Percentiles rank a stretch among this genome's conserved stretches.
Conservation (phyloP, 1,140 invertebrate genomes). For the Drosophila ohnishii region DNA sequence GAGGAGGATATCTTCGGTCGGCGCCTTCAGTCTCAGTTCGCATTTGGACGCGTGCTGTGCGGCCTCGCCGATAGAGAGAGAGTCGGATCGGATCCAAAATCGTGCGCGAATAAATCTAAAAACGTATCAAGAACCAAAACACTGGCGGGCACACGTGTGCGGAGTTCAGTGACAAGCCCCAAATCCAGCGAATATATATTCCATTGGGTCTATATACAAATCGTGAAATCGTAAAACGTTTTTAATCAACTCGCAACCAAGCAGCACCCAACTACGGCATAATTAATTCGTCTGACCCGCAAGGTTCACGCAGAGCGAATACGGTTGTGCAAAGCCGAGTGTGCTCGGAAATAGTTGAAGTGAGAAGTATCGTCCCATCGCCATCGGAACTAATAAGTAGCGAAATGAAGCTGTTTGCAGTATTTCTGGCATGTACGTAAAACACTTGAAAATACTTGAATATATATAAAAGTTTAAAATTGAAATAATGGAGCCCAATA, state of each 20-base stretch:
- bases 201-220: conserved; percentile 43
- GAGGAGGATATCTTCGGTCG: conserved; percentile 75
- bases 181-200: conserved; percentile 33
- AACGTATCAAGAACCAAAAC: conserved; percentile 27
- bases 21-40: conserved; percentile 75
- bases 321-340: conserved; percentile 52
- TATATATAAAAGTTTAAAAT: not conserved
- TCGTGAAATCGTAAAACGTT: conserved; percentile 56
- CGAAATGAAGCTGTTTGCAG: conserved; percentile 77
- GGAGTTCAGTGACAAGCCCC: conserved; percentile 70
- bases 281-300: conserved; percentile 66
- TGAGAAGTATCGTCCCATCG: conserved; percentile 16
- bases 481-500: not conserved
- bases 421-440: conserved; percentile 73
- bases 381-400: conserved; percentile 23
- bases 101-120: conserved; percentile 58
- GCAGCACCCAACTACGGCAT: conserved; percentile 44
- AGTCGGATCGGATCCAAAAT: conserved; percentile 40
- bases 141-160: conserved; percentile 61
- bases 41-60: conserved; percentile 78
- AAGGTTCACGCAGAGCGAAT: conserved; percentile 60
- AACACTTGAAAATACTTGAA: not conserved
- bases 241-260: conserved; percentile 53
- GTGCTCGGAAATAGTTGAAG: conserved; percentile 36
- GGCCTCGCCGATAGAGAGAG: conserved; percentile 62